Evolutionary conservation across 2,888 invertebrate species (phyloP), one percentile per base, ranked within the genome.

Genomic region (Eucera pruinosa): DNA sequence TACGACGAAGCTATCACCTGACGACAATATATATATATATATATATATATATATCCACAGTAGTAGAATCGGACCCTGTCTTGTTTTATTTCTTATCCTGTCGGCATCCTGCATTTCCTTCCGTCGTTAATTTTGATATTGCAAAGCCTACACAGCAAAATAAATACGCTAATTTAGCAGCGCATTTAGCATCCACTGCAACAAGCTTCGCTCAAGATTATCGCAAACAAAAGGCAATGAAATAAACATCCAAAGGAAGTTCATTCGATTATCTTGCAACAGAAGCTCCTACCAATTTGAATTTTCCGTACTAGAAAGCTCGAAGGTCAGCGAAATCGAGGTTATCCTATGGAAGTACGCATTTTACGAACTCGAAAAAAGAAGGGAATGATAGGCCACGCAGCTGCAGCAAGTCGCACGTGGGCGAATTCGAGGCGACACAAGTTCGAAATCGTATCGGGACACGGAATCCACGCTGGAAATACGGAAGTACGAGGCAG

Each of bases 391-490:
- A 57, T 45, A 18, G 9, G 48, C 33, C 65, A 27, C n/a, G 55
- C 55, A 68, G 61, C 60, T 65, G 72, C 54, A 43, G 30, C 23
- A 54, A 43, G 50, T 77, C 43, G 55, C 50, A 74, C 65, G 72
- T 70, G 62, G 52, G 25, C 50, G 48, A 52, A 47, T 41, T 30
- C 50, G 52, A 61, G 25, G 45, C 41, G 55, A 39, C 27, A 58
- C 68, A 52, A 57, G 45, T 61, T 57, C 55, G 60, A 61, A 74
- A 80, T 74, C 71, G 80, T 78, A 82, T 80, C 80, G 74, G 33
- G 58, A 67, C 45, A 33, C 55, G 36, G 55, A 78, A 78, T 71
- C 30, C 45, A 23, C 36, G 64, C 20, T 47, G 75, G 68, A 75
- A 65, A 61, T 73, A 54, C 70, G 71, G 13, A 58, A 58, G 70